Evolutionary conservation across 2,113 vertebrate species (phyloP).

Genomic region (Phasianus colchicus): DNA sequence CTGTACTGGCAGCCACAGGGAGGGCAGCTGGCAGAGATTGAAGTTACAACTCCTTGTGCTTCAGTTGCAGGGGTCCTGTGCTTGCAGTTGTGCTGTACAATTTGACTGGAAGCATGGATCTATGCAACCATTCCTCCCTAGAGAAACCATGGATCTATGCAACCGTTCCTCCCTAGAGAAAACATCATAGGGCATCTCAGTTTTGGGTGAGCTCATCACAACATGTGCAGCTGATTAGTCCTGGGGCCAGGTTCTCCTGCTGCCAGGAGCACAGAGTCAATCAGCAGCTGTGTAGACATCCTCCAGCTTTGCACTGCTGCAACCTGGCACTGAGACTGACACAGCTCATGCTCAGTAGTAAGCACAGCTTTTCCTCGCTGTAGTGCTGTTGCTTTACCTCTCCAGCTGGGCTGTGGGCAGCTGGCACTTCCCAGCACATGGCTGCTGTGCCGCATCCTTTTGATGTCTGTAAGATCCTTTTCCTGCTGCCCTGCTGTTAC

Average conservation of each 20-base stretch:
- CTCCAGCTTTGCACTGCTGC: neutral
- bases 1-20: neutral
- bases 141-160: neutral
- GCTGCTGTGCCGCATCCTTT: neutral
- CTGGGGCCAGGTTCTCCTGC: neutral
- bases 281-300: neutral
- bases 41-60: neutral
- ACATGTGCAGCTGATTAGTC: neutral
- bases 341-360: fast-evolving
- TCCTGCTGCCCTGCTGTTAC: neutral
- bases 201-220: neutral
- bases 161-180: neutral
- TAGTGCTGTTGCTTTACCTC: neutral
- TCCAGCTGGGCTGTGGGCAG: fast-evolving
- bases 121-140: neutral
- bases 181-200: neutral
- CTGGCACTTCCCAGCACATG: fast-evolving
- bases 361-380: neutral
- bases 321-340: neutral
- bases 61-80: neutral
- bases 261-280: neutral
- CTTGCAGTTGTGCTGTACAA: neutral
- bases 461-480: neutral
- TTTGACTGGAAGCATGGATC: neutral
- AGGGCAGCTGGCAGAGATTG: neutral